A percentile compares a stretch with the other conserved stretches of the same genome.
Evolutionary conservation across 2,113 vertebrate genomes (phyloP).

Genomic region (Prochilodus magdalenae): DNA sequence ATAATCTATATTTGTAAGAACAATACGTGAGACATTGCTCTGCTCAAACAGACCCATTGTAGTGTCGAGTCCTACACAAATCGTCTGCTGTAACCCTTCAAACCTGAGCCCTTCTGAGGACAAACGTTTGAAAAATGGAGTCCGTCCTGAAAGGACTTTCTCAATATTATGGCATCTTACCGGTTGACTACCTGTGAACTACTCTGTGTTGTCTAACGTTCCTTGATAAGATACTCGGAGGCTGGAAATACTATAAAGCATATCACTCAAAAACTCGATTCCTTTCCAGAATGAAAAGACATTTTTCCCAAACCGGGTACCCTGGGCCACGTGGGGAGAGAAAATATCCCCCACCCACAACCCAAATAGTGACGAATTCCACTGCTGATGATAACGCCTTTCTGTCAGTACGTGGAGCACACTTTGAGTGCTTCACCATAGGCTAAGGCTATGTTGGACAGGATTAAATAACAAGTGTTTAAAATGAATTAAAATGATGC

Average conservation of each 20-base stretch:
- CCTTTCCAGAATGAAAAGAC: slow-evolving; percentile 22
- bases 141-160: too few relatives aligned
- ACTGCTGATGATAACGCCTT: not conserved
- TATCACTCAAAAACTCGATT: slow-evolving; percentile 18
- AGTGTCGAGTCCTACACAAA: not conserved
- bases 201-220: not conserved
- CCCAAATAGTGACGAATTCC: too few relatives aligned
- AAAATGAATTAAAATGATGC: slow-evolving; percentile 17
- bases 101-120: not conserved
- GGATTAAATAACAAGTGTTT: slow-evolving; percentile 13
- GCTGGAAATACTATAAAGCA: slow-evolving; percentile 15
- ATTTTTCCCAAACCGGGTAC: slow-evolving; percentile 27
- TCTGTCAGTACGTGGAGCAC: not conserved
- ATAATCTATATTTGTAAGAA: not conserved
- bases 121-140: too few relatives aligned
- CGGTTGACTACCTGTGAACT: slow-evolving; percentile 8
- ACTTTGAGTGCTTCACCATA: not conserved
- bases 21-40: not conserved
- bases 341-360: not conserved
- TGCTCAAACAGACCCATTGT: not conserved
- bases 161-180: slow-evolving; percentile 9
- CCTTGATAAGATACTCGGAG: slow-evolving; percentile 3
- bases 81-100: not conserved
- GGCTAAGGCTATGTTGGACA: not conserved
- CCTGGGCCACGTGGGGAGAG: not conserved